Percentiles rank a stretch among this genome's conserved stretches.
These are phyloP conservation scores for Malthinus flaveolus DNA, from an alignment of 2,888 invertebrate genomes.

Conservation along the genomic window DNA sequence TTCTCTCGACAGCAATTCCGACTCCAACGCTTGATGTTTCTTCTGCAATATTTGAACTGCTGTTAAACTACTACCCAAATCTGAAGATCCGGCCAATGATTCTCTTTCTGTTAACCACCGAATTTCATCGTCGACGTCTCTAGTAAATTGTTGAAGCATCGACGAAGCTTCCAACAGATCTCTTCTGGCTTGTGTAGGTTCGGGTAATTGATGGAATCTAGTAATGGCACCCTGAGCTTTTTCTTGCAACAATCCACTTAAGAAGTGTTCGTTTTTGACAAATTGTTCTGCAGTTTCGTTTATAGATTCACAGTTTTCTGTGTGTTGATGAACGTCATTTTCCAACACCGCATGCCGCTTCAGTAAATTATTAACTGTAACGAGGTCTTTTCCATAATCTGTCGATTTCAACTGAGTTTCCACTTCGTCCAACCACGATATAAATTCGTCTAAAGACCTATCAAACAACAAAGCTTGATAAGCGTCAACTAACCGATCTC, in stretches of 20 bases:
- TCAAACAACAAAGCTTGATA: slow-evolving; percentile 88
- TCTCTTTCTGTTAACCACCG: slow-evolving; percentile 87
- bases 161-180: slow-evolving; percentile 92
- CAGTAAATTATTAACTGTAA: slow-evolving; percentile 80
- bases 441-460: slow-evolving; percentile 89
- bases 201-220: slow-evolving; percentile 66
- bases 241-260: slow-evolving; percentile 82
- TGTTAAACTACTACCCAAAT: slow-evolving; percentile 63
- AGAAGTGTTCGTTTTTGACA: slow-evolving; percentile 81
- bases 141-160: slow-evolving; percentile 83
- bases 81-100: slow-evolving; percentile 69
- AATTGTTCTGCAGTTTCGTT: slow-evolving; percentile 81
- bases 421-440: slow-evolving; percentile 89
- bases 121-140: slow-evolving; percentile 91
- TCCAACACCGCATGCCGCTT: slow-evolving; percentile 83
- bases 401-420: slow-evolving; percentile 75
- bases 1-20: slow-evolving; percentile 85
- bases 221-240: slow-evolving; percentile 70
- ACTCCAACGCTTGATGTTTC: slow-evolving; percentile 90
- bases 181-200: slow-evolving; percentile 87
- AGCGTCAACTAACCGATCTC: slow-evolving; percentile 84
- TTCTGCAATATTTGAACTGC: slow-evolving; percentile 90
- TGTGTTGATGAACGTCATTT: slow-evolving; percentile 81
- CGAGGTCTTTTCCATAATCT: slow-evolving; percentile 86
- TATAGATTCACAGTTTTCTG: slow-evolving; percentile 78